Base-by-base conservation (phyloP, 1,140 invertebrate species). In the Drosophila punjabiensis region DNA sequence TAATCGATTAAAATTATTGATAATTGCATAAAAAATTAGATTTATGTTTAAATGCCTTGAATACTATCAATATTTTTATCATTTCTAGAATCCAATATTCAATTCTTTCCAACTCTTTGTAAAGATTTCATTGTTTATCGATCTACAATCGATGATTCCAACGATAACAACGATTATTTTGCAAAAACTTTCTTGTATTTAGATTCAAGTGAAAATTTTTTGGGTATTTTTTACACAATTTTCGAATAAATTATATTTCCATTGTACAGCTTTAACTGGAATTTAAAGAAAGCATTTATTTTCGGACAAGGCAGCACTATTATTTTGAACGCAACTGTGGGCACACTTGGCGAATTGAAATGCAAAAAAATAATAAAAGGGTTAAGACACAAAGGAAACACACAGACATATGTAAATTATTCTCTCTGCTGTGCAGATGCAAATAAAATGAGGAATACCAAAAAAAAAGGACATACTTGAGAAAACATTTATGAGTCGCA, bases 361-460 rank as follows among this genome's bases (percentile, higher is more conserved):
- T 61, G 53, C 63, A 56, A 82, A 43, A 68, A 58, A 66, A 41
- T 3, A 24, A 24, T 2, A 52, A 63, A 50, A 52, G 24, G 50
- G 47, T 24, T 56, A 56, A 16, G 53, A 59, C 24, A 65, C 35
- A 60, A 65, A 55, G 24, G 52, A 30, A 55, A 59, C 53, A 76
- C 20, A 53, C 60, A 24, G 73, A 71, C 16, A 33, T 33, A 64
- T 63, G 61, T 67, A 58, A 9, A 58, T 64, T 67, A 76, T 73
- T 71, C 81, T 89, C 69, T 88, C 85, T 89, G 85, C 85, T 89
- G 85, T 89, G 85, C 85, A 89, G 85, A 89, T 81, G 85, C 85
- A 89, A 88, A 81, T 89, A 89, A 83, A 50, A 52, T 43, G 30
- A 76, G 59, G 32, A 66, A 35, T 30, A 30, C 35, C 64, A 43